These are phyloP conservation scores for Gopherus flavomarginatus DNA, from an alignment of 2,113 vertebrate species.

Conservation along the genomic window DNA sequence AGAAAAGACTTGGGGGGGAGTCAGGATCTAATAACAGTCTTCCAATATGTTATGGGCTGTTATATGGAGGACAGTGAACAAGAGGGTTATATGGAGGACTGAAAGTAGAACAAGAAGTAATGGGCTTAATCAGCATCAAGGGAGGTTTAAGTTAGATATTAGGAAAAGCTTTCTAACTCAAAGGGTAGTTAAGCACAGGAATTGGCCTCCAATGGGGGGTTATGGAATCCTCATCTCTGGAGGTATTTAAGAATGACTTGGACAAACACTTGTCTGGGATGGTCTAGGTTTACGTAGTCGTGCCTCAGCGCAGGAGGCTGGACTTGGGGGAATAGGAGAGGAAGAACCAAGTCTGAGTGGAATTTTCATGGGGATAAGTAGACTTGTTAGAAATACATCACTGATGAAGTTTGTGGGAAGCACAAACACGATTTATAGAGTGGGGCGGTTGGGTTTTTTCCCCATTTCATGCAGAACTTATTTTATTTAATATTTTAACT, in stretches of 20 bases:
- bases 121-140: not conserved
- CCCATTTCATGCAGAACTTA: not conserved
- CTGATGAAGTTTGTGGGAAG: not conserved
- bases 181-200: not conserved
- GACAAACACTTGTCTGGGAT: not conserved
- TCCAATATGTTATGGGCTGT: not conserved
- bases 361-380: accelerated
- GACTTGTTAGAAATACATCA: not conserved
- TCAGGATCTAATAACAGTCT: not conserved
- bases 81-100: not conserved
- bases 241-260: not conserved
- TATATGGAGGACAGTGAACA: not conserved
- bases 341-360: not conserved
- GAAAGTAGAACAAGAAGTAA: not conserved
- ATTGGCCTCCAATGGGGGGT: not conserved
- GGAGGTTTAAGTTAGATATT: not conserved
- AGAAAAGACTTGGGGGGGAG: not conserved
- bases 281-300: not conserved
- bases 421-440: not conserved
- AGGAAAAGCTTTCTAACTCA: not conserved
- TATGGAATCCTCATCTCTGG: not conserved
- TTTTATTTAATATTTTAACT: not conserved
- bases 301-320: not conserved
- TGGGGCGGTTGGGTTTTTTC: not conserved
- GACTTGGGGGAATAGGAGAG: not conserved